These are phyloP conservation scores for Chironomus riparius DNA, from an alignment of 2,888 invertebrate species.

Conservation along the genomic window DNA sequence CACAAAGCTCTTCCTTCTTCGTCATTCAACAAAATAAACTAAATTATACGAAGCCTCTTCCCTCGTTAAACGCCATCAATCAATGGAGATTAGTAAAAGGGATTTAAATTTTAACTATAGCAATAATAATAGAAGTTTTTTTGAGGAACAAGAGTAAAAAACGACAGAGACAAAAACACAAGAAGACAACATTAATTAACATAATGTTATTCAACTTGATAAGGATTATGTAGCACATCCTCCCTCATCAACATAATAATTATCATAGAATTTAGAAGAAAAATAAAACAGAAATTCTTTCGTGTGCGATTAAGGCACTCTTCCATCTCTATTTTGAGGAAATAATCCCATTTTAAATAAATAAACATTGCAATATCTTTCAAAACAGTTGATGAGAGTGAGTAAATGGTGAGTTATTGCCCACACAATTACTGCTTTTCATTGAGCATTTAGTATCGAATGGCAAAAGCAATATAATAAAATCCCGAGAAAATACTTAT, in stretches of 20 bases:
- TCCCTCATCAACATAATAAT: not conserved
- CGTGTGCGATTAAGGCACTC: not conserved
- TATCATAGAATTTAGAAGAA: not conserved
- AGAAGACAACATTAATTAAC: conserved; percentile 25
- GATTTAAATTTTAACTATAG: not conserved
- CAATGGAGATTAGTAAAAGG: not conserved
- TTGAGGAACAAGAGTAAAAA: not conserved
- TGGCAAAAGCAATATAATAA: not conserved
- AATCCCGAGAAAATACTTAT: conserved; percentile 5
- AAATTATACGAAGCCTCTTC: not conserved
- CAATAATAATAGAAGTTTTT: not conserved
- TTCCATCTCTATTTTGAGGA: not conserved
- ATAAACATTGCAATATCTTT: conserved; percentile 13
- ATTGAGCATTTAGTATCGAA: too few species aligned
- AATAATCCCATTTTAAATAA: conserved; percentile 26
- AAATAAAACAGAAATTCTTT: not conserved
- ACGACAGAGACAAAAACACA: conserved; percentile 3
- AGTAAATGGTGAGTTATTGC: not conserved
- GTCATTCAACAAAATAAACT: not conserved
- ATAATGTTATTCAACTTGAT: conserved; percentile 21
- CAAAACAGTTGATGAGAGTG: not conserved
- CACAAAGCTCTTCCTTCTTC: conserved; percentile 15
- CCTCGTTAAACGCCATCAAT: conserved; percentile 13
- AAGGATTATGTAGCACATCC: conserved; percentile 13
- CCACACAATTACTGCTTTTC: not conserved